Evolutionary conservation across 2,888 invertebrate genomes (phyloP).

Genomic region (Nemurella pictetii): DNA sequence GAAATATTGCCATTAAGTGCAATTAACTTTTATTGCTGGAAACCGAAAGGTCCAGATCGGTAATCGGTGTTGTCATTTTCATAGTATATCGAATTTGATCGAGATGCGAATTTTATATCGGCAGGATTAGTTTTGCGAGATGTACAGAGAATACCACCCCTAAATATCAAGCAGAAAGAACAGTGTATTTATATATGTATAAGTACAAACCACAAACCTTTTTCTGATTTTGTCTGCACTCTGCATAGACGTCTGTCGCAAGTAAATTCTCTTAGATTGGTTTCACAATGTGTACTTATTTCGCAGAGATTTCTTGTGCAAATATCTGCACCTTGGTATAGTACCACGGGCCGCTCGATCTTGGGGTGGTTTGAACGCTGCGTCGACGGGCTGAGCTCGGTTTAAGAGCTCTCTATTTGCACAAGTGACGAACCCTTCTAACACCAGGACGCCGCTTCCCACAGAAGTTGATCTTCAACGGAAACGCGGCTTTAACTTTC

Average conservation of each 20-base stretch:
- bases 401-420: conserved; percentile 25
- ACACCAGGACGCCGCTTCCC: not conserved
- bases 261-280: not conserved
- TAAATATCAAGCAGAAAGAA: too few species aligned
- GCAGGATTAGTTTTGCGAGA: not conserved
- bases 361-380: not conserved
- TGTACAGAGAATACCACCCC: too few species aligned
- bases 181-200: not conserved
- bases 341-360: not conserved
- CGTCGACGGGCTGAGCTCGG: conserved; percentile 8
- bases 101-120: not conserved
- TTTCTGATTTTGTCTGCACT: not conserved
- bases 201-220: too few species aligned
- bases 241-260: not conserved
- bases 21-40: conserved; percentile 3
- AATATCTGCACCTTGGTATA: not conserved
- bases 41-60: not conserved
- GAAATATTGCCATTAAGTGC: not conserved
- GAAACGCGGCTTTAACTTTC: not conserved
- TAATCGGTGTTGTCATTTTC: not conserved
- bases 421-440: not conserved
- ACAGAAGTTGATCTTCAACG: not conserved
- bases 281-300: not conserved
- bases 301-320: not conserved
- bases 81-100: not conserved